phyloP scores from a whole-genome alignment of 2,797 vertebrate genomes.

The Peromyscus aztecus region DNA sequence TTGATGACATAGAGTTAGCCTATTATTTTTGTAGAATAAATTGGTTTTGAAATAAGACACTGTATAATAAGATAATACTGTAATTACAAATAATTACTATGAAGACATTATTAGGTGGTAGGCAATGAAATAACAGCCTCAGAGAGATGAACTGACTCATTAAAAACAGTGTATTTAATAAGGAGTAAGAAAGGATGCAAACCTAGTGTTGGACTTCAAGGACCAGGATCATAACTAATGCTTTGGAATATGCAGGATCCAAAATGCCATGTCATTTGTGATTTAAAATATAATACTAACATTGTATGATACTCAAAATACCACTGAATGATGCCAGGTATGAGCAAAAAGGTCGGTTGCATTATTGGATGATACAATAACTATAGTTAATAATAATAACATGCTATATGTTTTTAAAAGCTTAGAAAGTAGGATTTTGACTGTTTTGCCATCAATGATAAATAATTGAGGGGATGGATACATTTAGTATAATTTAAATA shows the following conservation, averaged over 20 bases:
- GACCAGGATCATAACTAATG: neutral
- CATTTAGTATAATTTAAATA: neutral
- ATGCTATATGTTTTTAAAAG: neutral
- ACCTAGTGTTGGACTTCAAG: neutral
- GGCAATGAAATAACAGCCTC: neutral
- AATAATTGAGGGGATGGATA: neutral
- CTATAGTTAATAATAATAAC: neutral
- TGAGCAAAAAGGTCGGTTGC: neutral
- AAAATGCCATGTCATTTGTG: neutral
- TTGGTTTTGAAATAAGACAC: neutral
- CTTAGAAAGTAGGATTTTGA: neutral
- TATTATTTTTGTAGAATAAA: slow-evolving; percentile 26
- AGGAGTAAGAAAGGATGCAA: neutral
- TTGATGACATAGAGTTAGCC: neutral
- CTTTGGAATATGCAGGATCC: neutral
- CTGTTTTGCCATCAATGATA: neutral
- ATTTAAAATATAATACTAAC: neutral
- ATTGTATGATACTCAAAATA: neutral
- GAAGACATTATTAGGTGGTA: neutral
- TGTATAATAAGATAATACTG: neutral
- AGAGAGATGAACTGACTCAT: neutral
- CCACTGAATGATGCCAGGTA: neutral
- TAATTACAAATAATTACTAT: neutral
- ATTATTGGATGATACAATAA: neutral
- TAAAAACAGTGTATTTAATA: neutral